Evolutionary conservation across 2,888 invertebrate genomes (phyloP).

Genomic region (Eudasyphora cyanicolor): DNA sequence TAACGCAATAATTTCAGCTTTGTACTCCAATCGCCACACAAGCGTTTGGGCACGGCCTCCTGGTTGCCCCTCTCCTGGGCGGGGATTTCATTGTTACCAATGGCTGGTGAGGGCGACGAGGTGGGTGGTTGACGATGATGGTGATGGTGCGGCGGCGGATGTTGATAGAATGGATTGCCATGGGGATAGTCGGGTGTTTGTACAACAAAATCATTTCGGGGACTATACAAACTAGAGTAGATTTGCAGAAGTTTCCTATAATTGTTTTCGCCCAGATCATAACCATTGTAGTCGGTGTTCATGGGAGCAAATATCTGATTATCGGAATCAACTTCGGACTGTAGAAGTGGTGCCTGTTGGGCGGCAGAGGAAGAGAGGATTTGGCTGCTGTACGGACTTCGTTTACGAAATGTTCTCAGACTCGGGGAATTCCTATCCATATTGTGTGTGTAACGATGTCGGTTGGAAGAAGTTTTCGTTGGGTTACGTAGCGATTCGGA

Average conservation of each 20-base stretch:
- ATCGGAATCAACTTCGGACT: conserved; percentile 33
- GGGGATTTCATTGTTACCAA: not conserved
- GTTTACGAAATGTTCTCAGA: conserved; percentile 66
- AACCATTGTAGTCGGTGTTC: conserved; percentile 68
- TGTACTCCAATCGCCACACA: conserved; percentile 91
- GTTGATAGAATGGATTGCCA: conserved; percentile 71
- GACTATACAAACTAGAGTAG: conserved; percentile 73
- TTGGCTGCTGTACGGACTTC: conserved; percentile 70
- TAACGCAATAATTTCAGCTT: conserved; percentile 87
- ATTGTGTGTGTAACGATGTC: conserved; percentile 36
- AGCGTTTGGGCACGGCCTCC: conserved; percentile 79
- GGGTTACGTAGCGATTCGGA: conserved; percentile 65
- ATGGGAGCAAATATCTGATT: too few relatives aligned
- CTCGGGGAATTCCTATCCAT: conserved; percentile 50
- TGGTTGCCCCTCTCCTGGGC: conserved; percentile 33
- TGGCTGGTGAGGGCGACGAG: not conserved
- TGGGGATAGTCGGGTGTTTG: conserved; percentile 74
- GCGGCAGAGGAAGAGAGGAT: conserved; percentile 40
- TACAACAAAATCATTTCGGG: conserved; percentile 73
- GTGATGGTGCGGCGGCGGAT: conserved; percentile 24
- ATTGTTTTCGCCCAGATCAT: conserved; percentile 72
- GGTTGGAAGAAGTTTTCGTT: conserved; percentile 67
- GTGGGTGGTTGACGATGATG: conserved; percentile 21
- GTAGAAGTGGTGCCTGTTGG: conserved; percentile 6
- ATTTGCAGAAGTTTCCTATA: conserved; percentile 73